Evolutionary conservation across 53 echinoderm and acorn worm species (phyloP), one percentile per base, ranked within the genome.

Genomic region (Glandiceps talaboti): DNA sequence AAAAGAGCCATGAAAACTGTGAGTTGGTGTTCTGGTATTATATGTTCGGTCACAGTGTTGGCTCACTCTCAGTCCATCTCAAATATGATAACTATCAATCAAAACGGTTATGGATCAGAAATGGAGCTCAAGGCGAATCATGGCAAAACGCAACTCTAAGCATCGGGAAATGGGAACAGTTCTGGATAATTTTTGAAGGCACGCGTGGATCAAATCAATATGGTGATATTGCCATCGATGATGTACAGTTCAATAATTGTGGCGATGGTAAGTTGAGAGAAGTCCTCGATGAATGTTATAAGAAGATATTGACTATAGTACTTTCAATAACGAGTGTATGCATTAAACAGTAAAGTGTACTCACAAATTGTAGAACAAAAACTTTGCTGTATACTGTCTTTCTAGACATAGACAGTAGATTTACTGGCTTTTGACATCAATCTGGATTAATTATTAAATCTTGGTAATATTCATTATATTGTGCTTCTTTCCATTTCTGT

Each of bases 151-250:
- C 82, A 29, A 30, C 87, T n/a, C 14, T 76, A 0, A 64, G 85
- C 30, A 82, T 80, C 26, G 82, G 82, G 26, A 77, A 85, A 45
- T 84, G 80, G 1, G 80, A 74, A 1, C 85, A 89, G 79, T 92
- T 89, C 83, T 87, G 86, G 85, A 87, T 85, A 81, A 81, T 94
- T 1, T 85, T 91, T 80, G 94, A 94, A 82, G 94, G 83, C 1
- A 75, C 87, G 64, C 74, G 82, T 28, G 94, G 91, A 6, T 28
- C 77, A 1, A 89, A 87, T 76, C 78, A 87, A 73, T 85, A 79
- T 0, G 87, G 84, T 14, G 89, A 89, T 32, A 86, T 94, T 30
- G 90, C 89, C 29, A 85, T 94, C 27, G 94, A 94, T 80, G 94
- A 94, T 74, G 80, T 94, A 30, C 81, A 85, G 27, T 81, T 91